phyloP scores from a whole-genome alignment of 2,888 invertebrate genomes.

The Idaea aversata region DNA sequence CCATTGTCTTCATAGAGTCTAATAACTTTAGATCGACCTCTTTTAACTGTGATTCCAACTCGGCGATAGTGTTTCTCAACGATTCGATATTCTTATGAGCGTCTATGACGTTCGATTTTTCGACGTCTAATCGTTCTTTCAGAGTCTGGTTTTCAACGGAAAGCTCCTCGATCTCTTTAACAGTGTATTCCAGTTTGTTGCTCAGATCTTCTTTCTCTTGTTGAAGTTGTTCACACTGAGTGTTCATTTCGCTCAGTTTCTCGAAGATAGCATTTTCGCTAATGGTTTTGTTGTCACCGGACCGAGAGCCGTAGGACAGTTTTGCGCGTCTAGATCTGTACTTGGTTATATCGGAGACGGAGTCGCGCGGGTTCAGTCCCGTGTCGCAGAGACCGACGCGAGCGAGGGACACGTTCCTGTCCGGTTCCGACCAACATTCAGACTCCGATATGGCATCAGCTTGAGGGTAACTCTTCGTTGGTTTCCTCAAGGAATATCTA shows the following conservation, averaged over 20 bases:
- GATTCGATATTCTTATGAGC: conserved; percentile 49
- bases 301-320: conserved; percentile 64
- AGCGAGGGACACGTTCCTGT: conserved; percentile 88
- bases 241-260: conserved; percentile 68
- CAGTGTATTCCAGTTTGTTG: conserved; percentile 57
- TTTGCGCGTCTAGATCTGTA: conserved; percentile 64
- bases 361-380: conserved; percentile 49
- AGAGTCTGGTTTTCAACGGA: conserved; percentile 51
- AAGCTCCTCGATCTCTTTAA: conserved; percentile 55
- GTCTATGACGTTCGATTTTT: conserved; percentile 46
- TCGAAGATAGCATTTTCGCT: conserved; percentile 78
- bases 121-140: conserved; percentile 44
- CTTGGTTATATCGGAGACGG: conserved; percentile 57
- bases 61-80: conserved; percentile 42
- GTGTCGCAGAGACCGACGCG: conserved; percentile 84
- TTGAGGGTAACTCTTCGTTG: conserved; percentile 50
- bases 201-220: conserved; percentile 68
- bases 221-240: conserved; percentile 53
- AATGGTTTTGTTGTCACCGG: conserved; percentile 68
- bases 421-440: conserved; percentile 94
- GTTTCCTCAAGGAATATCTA: conserved; percentile 41
- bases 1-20: conserved; percentile 47
- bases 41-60: conserved; percentile 51
- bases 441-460: conserved; percentile 82
- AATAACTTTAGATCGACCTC: conserved; percentile 55